Evolutionary conservation across 2,797 vertebrate species (phyloP), one percentile per base, ranked within the genome.

Genomic region (Chelidonichthys spinosus): DNA sequence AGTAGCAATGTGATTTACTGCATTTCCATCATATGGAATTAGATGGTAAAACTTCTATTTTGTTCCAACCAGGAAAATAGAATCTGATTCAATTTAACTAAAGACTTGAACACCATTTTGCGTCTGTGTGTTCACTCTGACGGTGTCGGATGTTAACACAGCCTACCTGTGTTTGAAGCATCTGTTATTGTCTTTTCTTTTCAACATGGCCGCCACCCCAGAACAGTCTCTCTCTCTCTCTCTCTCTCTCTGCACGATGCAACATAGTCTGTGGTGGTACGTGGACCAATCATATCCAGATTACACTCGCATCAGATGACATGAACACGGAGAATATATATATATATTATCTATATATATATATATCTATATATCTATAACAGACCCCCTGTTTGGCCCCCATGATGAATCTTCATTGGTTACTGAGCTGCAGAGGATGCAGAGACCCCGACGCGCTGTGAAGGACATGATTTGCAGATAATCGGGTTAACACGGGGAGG

Each of bases 391-490:
- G 25, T 76, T 77, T 66, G 4, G 69, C 74, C 79, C 79, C 74
- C 18, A 3, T 63, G 75, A 90, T 79, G 84, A 87, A 72, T 86
- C 82, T 80, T 76, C 72, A 74, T 74, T 78, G 79, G 81, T 87
- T 72, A 83, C 9, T 18, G 78, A 82, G 80, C 69, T 79, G 84
- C 81, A 72, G 82, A 76, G 79, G 82, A 88, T 73, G 87, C 82
- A 83, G 53, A 76, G 76, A 79, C 76, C 83, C 75, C 53, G 68
- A 81, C 76, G 72, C 53, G 68, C 87, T 77, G 80, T 49, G 77
- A 74, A 86, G 84, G 85, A 89, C 82, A 53, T 79, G 84, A 86
- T 85, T 79, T 68, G 86, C 58, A 79, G 90, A 83, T 88, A 80
- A 90, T 89, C 67, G 36, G 54, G 76, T 90, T 86, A 81, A 75